These are phyloP conservation scores for Alcedo atthis DNA, from an alignment of 2,797 vertebrate species.

Conservation along the genomic window DNA sequence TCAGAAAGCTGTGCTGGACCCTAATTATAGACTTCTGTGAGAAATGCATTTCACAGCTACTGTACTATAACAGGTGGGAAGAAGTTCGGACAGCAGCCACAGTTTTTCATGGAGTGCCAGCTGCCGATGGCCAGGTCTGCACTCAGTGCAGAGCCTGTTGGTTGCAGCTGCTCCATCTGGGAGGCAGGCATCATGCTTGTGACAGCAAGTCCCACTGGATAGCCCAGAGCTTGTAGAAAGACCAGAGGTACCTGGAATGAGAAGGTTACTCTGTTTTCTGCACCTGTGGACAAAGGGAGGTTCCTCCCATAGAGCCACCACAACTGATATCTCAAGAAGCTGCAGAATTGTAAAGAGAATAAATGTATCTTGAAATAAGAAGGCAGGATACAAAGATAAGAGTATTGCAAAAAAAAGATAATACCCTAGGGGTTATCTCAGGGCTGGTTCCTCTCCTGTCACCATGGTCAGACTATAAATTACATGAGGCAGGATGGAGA, in stretches of 20 bases:
- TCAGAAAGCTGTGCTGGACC: not conserved
- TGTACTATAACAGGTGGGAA: not conserved
- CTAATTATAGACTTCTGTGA: conserved; percentile 53
- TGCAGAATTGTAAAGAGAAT: not conserved
- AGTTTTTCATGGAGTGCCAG: fast-evolving
- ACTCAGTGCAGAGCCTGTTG: not conserved
- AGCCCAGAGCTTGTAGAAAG: not conserved
- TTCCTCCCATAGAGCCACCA: not conserved
- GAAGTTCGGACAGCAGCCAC: not conserved
- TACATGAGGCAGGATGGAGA: not conserved
- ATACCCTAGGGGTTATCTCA: not conserved
- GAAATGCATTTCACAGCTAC: conserved; percentile 48
- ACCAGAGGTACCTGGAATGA: not conserved
- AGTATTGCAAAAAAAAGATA: not conserved
- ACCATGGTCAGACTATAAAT: not conserved
- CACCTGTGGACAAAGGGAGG: not conserved
- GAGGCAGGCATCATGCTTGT: not conserved
- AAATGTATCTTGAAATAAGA: not conserved
- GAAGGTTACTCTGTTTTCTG: not conserved
- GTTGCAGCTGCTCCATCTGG: not conserved
- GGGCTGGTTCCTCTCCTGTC: not conserved
- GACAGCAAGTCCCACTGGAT: not conserved
- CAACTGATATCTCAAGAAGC: not conserved
- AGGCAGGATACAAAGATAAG: not conserved
- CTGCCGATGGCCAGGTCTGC: fast-evolving